Base-by-base conservation (phyloP, 64 coral and sea anemone species). In the Dendrophyllia cribrosa region DNA sequence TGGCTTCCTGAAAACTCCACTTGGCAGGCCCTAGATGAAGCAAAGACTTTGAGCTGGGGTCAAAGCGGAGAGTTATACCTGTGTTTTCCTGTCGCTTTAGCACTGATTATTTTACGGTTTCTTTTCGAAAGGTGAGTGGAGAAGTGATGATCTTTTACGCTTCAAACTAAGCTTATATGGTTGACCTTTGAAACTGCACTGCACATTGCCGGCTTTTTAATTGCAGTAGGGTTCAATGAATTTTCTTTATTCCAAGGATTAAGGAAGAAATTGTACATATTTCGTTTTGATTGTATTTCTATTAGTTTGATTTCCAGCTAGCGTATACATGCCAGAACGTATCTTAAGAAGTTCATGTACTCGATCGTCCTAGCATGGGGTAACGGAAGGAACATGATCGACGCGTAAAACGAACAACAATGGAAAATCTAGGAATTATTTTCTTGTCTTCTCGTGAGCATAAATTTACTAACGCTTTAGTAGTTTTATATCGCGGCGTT, bases 101-200 rank as follows among this genome's bases (percentile, higher is more conserved):
- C 70, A 20, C 72, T 96, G 53, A 92, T 92, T 50, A 75, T 92
- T 75, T 61, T 96, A 55, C 90, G 94, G 17, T 59, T 92, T 51
- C 20, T 77, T 25, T 96, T 96, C 56, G 94, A 96, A 84, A 96
- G 90, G 94, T 96, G 17, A 75, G 94, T 92, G 1, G 21, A 43
- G 7, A 26, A 23, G 2, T 0, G 14, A 3, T 62, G n/a, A n/a
- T 4, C 16, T 47, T 46, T 14, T 17, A 77, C 24, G 4, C 6
- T 20, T n/a, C 47, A 43, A 10, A 9, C 9, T 72, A 24, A 21
- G 6, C n/a, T 0, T 72, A 25, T 15, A 72, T 19, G 69, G 21
- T 19, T 72, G 69, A 44, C 43, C 69, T 72, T 25, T 72, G 7
- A 34, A 34, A 34, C 34, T 34, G 34, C 34, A 34, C 34, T 34